These are phyloP conservation scores for Syritta pipiens DNA, from an alignment of 2,888 invertebrate genomes.

Conservation along the genomic window DNA sequence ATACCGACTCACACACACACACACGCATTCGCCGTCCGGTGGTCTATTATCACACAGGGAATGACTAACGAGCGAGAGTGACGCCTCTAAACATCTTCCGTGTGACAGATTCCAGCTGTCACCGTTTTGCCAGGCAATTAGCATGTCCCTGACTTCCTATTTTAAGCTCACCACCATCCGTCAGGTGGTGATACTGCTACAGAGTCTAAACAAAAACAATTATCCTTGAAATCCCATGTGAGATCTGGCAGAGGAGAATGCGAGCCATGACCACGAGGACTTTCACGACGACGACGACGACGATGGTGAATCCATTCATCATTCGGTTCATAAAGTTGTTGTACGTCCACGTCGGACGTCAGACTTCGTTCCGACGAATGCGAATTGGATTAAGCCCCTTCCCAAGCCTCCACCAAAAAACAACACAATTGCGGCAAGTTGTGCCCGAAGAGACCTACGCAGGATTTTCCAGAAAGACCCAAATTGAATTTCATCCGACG, in stretches of 20 bases:
- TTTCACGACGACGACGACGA: background rate
- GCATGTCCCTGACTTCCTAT: constrained; percentile 68
- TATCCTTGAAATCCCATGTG: constrained; percentile 64
- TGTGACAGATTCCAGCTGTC: constrained; percentile 65
- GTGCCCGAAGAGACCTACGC: constrained; percentile 55
- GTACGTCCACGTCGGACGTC: constrained; percentile 13
- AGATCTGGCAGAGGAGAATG: constrained; percentile 1
- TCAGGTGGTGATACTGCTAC: constrained; percentile 34
- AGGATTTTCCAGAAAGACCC: constrained; percentile 59
- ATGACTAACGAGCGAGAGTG: constrained; percentile 56
- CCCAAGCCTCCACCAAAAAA: constrained; percentile 20
- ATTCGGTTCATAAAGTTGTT: constrained; percentile 65
- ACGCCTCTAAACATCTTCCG: constrained; percentile 57
- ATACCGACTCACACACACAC: constrained; percentile 20
- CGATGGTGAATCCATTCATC: constrained; percentile 43
- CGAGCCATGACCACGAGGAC: constrained; percentile 1
- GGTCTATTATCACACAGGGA: constrained; percentile 42
- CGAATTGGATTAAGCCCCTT: constrained; percentile 54
- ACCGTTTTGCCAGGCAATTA: constrained; percentile 65
- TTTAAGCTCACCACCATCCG: constrained; percentile 42
- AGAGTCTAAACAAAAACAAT: constrained; percentile 63
- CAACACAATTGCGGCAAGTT: constrained; percentile 57
- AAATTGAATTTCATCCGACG: constrained; percentile 62
- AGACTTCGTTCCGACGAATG: constrained; percentile 27
- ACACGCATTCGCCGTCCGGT: background rate